These are phyloP conservation scores for Macrochelys suwanniensis DNA, from an alignment of 2,797 vertebrate species.

Conservation along the genomic window DNA sequence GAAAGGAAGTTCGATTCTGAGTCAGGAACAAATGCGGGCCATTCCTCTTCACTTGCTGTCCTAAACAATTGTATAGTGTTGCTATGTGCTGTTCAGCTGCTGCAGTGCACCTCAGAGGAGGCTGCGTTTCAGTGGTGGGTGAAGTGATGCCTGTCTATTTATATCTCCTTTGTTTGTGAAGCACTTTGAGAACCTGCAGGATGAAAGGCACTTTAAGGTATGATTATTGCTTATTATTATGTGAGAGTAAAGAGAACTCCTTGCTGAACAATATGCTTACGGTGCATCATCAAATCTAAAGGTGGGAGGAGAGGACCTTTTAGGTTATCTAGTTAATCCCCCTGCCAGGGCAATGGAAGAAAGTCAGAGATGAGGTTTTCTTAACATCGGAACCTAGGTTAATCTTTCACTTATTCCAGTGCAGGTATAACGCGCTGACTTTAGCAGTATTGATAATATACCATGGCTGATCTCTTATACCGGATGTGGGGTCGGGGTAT, in stretches of 20 bases:
- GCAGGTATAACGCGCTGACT: not conserved
- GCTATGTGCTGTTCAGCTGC: not conserved
- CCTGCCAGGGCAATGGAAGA: not conserved
- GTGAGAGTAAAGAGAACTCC: not conserved
- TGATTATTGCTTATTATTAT: not conserved
- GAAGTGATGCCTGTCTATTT: not conserved
- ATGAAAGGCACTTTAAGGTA: not conserved
- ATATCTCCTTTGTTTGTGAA: rapidly evolving
- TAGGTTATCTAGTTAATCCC: not conserved
- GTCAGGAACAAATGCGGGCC: not conserved
- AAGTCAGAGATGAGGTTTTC: not conserved
- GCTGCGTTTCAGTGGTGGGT: not conserved
- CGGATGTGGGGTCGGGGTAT: not conserved
- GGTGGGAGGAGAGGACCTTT: not conserved
- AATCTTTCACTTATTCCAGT: not conserved
- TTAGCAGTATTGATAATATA: not conserved
- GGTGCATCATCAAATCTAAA: not conserved
- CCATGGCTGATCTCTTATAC: rapidly evolving
- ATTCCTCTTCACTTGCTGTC: not conserved
- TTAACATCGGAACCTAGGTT: not conserved
- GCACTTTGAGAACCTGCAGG: not conserved
- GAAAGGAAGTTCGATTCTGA: not conserved
- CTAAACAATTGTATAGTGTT: not conserved
- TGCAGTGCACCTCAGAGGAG: not conserved
- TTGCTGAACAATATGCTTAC: not conserved